Evolutionary conservation across 2,797 vertebrate genomes (phyloP), one percentile per base, ranked within the genome.

Genomic region (Hippoglossus hippoglossus): DNA sequence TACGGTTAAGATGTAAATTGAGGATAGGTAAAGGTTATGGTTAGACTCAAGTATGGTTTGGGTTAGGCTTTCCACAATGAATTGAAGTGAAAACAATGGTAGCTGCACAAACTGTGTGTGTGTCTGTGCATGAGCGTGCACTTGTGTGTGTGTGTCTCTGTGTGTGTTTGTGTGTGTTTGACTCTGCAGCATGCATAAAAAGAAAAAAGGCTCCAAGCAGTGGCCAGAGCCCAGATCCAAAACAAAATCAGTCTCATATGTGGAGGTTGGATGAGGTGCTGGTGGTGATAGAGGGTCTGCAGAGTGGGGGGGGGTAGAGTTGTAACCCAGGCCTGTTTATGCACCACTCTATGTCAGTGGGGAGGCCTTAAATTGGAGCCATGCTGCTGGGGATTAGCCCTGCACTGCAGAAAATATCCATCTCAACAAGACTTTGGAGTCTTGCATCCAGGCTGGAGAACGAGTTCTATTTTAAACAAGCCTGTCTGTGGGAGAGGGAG

Each of bases 311-410:
- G 75, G 16, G 41, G 41, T 36, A 36, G 9, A 36, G 34, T 36
- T 79, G 85, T 80, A 87, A 91, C 88, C 82, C 80, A 58, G 84
- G 84, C 87, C 83, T 91, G 90, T 92, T 92, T 92, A 89, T 91
- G 90, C 83, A 89, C 83, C 79, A 87, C 89, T 85, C 85, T 80
- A 73, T 90, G 88, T 86, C 57, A 44, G 83, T 83, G 72, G 86
- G 85, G 83, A 90, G 89, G 83, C 84, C 88, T 91, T 90, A 93
- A 93, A 94, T 93, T 94, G 87, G 89, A 94, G 85, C 90, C 92
- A 90, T 93, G 92, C 92, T 93, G 91, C 71, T 86, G 85, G 84
- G 83, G 93, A 95, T 95, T 94, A 93, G 82, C 77, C 62, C 57
- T 87, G 83, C 67, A 68, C 56, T 77, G 59, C 63, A 83, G 67